phyloP scores from a whole-genome alignment of 2,888 invertebrate species.

The Orthosia incerta region DNA sequence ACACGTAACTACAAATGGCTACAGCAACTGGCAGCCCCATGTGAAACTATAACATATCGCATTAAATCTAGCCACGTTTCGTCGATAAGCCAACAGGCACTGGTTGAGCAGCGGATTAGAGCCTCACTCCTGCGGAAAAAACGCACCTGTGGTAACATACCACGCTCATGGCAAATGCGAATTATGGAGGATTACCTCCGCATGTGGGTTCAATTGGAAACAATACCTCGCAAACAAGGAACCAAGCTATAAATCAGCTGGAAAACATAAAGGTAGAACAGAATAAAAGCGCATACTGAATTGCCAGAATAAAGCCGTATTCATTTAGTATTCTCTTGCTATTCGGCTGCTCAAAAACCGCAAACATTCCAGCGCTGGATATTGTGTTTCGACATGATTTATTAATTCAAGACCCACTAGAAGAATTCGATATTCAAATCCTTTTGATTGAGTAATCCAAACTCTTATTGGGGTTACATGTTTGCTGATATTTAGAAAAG shows the following conservation, averaged over 20 bases:
- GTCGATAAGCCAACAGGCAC: slow-evolving; percentile 31
- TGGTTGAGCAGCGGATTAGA: slow-evolving; percentile 51
- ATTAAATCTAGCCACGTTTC: slow-evolving; percentile 50
- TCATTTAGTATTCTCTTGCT: slow-evolving; percentile 63
- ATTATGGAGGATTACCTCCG: slow-evolving; percentile 34
- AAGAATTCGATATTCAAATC: slow-evolving; percentile 54
- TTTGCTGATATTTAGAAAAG: slow-evolving; percentile 49
- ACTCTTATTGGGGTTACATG: slow-evolving; percentile 58
- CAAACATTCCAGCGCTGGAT: slow-evolving; percentile 61
- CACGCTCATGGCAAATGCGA: slow-evolving; percentile 33
- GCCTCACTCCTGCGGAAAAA: slow-evolving; percentile 29
- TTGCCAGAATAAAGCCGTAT: slow-evolving; percentile 58
- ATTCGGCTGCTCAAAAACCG: slow-evolving; percentile 49
- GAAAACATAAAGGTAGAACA: slow-evolving; percentile 44
- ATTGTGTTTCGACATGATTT: slow-evolving; percentile 56
- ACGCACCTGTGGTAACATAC: slow-evolving; percentile 51
- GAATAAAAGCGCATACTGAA: slow-evolving; percentile 58
- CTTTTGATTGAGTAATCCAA: slow-evolving; percentile 62
- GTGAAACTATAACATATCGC: slow-evolving; percentile 33
- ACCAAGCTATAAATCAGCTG: slow-evolving; percentile 53
- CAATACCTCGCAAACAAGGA: slow-evolving; percentile 35
- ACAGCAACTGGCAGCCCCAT: background rate
- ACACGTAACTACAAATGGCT: background rate
- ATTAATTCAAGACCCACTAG: slow-evolving; percentile 64
- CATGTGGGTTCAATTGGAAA: slow-evolving; percentile 24